Conservation (phyloP, 2,797 vertebrate species). For the Diplodus puntazzo region DNA sequence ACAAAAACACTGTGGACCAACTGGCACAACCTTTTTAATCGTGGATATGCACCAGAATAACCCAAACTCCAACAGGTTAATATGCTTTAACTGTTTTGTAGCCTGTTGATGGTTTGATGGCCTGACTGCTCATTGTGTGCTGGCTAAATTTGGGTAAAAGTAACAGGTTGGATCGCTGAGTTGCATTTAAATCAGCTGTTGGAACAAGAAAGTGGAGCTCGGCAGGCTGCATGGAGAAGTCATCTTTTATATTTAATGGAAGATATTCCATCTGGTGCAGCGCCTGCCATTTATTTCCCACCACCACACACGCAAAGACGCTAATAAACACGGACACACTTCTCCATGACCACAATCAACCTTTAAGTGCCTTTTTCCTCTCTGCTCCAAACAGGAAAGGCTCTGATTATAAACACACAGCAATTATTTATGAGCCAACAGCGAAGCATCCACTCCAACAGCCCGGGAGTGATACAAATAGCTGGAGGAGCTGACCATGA, state of each 20-base stretch:
- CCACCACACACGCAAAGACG: conserved; percentile 11
- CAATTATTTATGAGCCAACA: conserved; percentile 55
- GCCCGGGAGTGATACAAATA: conserved; percentile 20
- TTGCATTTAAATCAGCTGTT: conserved; percentile 22
- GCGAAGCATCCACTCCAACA: conserved; percentile 23
- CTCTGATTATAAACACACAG: conserved; percentile 62
- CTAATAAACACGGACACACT: not conserved
- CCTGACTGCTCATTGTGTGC: not conserved
- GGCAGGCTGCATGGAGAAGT: not conserved
- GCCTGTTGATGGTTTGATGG: not conserved
- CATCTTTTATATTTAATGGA: conserved; percentile 16
- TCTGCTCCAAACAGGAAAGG: conserved; percentile 65
- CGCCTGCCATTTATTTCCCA: not conserved
- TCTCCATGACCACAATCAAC: conserved; percentile 6
- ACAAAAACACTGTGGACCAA: conserved; percentile 8
- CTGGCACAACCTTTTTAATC: conserved; percentile 11
- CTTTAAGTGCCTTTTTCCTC: conserved; percentile 27
- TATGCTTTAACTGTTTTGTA: conserved; percentile 7
- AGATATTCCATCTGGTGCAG: conserved; percentile 34
- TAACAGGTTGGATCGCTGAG: not conserved
- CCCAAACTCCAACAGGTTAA: not conserved
- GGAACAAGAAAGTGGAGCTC: conserved; percentile 5
- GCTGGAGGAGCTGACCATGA: not conserved
- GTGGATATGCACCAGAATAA: not conserved
- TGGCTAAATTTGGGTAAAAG: not conserved